Base-by-base conservation (phyloP, 2,113 vertebrate species). In the Apaloderma vittatum region DNA sequence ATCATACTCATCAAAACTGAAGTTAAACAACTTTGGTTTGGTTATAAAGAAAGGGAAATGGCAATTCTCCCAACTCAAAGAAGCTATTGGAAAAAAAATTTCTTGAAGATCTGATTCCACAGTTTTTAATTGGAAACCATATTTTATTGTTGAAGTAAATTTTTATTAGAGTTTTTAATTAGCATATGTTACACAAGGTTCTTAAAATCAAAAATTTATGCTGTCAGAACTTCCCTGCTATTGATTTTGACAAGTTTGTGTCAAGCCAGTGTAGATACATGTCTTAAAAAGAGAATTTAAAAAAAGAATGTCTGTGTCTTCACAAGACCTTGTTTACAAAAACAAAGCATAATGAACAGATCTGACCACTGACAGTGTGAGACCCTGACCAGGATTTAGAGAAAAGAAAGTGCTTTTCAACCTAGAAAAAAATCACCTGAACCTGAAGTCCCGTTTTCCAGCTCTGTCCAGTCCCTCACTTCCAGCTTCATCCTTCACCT, bases 161-260 rank as follows among this genome's bases (percentile, higher is more conserved):
- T 67, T 81, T 86, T 72, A 82, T 75, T 83, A 46, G 12, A 36
- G 6, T 23, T 84, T 86, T 90, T 81, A 59, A 74, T 81, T 73
- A 86, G 59, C 8, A 51, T 76, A 19, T 37, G 55, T 80, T 84
- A 59, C 14, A 63, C 14, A 6, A 91, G 59, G 34, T 80, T 90
- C 37, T 82, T 73, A 63, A 83, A 80, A 73, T 65, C 2, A 2
- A 91, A 93, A 90, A 15, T 48, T 71, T 6, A 1, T 71, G 36
- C 26, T 71, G 14, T 71, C 77, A 77, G 71, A 91, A 74, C 34
- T 89, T 91, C 30, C 3, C 55, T 71, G 29, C 52, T 89, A 81
- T 94, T 13, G 17, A 40, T 94, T 96, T 91, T 91, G 84, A 73
- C 75, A 80, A 37, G 30, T 81, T 83, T 88, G 45, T 9, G 67